Evolutionary conservation across 2,113 vertebrate species (phyloP), one percentile per base, ranked within the genome.

Genomic region (Tachycineta bicolor): DNA sequence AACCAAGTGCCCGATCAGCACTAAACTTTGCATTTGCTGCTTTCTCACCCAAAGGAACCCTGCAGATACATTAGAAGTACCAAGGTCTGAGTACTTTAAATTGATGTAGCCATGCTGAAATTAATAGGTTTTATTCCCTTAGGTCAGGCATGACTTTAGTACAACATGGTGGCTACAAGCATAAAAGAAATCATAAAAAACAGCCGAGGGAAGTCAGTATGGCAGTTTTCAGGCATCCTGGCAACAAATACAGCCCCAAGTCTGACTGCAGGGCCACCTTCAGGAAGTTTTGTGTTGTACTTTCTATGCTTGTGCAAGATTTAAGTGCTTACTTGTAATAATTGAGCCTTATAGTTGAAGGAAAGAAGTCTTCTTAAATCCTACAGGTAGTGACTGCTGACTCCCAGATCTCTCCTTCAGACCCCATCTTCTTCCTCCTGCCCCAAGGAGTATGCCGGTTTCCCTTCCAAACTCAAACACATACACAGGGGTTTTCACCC

Each of bases 121-220:
- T 93, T 67, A 93, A 89, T 84, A 88, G 92, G 37, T 82, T 94
- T 94, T 44, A 76, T 93, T 94, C 90, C 91, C 80, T 84, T 56
- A 79, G 77, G 83, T 64, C 56, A 75, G 64, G 56, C 86, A n/a
- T 34, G 76, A 71, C 76, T 88, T 90, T 47, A 67, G 96, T 69
- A 83, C 56, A 83, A 67, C 2, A 9, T 22, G 41, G 59, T 74
- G 82, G 55, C 34, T 69, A 68, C 26, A 83, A 83, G 63, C 15
- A 8, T 20, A 69, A 68, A 47, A 74, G 24, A 60, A 95, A 56
- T 29, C 22, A 56, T 3, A 21, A 47, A 77, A 70, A 79, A 68
- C 44, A 19, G 41, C 37, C 70, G 80, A 64, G 25, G 28, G 41
- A 81, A 93, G 60, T 7, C 50, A 50, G 10, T 19, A 37, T 17